Conservation (phyloP, 2,797 vertebrate genomes). For the Zalophus californianus region DNA sequence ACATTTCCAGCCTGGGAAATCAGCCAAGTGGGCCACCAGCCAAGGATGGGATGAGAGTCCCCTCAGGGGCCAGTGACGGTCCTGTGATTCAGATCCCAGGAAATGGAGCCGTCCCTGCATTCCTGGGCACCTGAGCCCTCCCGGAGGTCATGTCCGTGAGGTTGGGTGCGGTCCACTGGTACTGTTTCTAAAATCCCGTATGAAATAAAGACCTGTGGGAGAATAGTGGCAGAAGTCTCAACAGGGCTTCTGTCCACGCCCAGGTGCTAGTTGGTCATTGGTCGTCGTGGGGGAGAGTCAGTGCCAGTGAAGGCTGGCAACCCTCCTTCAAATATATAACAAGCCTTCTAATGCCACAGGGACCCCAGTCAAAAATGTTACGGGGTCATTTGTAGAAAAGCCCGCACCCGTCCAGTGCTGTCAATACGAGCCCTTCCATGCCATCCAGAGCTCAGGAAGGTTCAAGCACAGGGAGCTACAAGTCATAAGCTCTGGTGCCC, state of each 20-base stretch:
- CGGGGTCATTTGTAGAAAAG: background rate
- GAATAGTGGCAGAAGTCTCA: background rate
- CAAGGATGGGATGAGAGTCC: slow-evolving; percentile 36
- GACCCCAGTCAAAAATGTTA: background rate
- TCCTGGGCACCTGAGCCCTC: background rate
- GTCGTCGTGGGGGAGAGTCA: background rate
- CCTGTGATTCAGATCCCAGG: slow-evolving; percentile 15
- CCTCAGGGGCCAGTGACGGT: background rate
- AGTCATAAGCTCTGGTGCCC: background rate
- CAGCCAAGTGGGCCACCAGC: slow-evolving; percentile 46
- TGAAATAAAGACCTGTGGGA: background rate
- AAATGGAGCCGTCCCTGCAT: background rate
- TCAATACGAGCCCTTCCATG: background rate
- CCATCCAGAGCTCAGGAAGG: background rate
- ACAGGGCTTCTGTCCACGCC: background rate
- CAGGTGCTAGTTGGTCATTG: background rate
- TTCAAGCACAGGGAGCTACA: background rate
- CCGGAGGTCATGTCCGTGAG: background rate
- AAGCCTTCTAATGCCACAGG: background rate
- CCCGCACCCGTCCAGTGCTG: background rate
- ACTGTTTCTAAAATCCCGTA: background rate
- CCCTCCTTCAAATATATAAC: background rate
- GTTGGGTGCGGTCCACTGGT: background rate
- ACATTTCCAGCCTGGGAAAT: slow-evolving; percentile 11
- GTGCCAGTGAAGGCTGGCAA: background rate